Percentiles rank a stretch among this genome's conserved stretches.
These are phyloP conservation scores for Atta cephalotes DNA, from an alignment of 1,140 invertebrate species.

Conservation along the genomic window DNA sequence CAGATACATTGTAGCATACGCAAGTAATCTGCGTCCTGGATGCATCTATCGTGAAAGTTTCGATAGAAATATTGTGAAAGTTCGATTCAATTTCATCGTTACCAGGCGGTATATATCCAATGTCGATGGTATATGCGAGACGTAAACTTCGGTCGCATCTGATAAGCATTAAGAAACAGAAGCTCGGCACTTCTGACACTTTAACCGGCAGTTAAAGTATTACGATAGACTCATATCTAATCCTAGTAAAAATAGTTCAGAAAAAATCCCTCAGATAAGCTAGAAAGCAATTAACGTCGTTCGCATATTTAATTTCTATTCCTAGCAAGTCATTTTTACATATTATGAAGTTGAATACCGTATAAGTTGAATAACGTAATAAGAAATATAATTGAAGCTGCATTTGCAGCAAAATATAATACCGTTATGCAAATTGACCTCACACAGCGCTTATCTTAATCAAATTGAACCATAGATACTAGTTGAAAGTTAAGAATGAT, in stretches of 20 bases:
- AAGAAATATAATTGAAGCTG: conserved; percentile 17
- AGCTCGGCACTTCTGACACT: background rate
- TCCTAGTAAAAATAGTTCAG: background rate
- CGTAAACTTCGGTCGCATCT: conserved; percentile 40
- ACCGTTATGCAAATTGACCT: conserved; percentile 40
- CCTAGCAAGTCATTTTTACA: background rate
- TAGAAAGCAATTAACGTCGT: background rate
- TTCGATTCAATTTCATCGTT: conserved; percentile 63
- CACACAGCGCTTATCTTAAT: conserved; percentile 17
- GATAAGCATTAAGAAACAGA: conserved; percentile 36
- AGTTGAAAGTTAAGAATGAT: conserved; percentile 45
- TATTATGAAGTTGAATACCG: background rate
- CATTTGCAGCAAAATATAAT: conserved; percentile 19
- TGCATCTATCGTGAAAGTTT: conserved; percentile 68
- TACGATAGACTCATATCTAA: conserved; percentile 5
- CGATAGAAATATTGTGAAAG: conserved; percentile 63
- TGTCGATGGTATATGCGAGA: conserved; percentile 34
- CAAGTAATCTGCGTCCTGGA: conserved; percentile 56
- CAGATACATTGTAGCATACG: background rate
- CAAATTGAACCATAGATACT: conserved; percentile 32
- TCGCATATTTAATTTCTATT: background rate
- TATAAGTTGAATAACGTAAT: background rate
- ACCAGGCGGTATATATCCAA: background rate
- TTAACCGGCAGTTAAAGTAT: background rate
- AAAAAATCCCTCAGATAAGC: background rate